A percentile compares a stretch with the other conserved stretches of the same genome.
Evolutionary conservation across 2,888 invertebrate genomes (phyloP).

Genomic region (Scaptomyza tumidula): DNA sequence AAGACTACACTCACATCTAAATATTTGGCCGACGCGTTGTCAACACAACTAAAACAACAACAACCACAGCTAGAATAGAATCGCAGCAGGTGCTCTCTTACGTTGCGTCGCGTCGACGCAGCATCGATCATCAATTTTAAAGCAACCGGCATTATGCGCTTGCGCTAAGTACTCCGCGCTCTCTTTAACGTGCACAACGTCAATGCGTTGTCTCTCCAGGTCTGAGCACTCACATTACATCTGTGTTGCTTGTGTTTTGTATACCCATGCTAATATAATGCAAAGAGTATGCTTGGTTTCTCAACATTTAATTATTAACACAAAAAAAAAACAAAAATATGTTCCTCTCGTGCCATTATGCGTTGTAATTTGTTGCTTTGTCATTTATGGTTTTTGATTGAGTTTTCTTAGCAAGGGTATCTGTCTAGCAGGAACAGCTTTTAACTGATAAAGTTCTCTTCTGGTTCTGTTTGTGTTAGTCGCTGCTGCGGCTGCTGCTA

Average conservation of each 20-base stretch:
- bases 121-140: constrained; percentile 30
- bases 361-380: background rate
- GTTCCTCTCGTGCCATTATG: background rate
- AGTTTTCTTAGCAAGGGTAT: constrained; percentile 26
- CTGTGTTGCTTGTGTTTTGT: constrained; percentile 1
- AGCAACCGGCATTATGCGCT: constrained; percentile 46
- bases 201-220: constrained; percentile 1
- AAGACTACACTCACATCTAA: constrained; percentile 56
- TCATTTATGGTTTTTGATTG: background rate
- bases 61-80: background rate
- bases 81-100: constrained; percentile 17
- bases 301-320: background rate
- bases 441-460: constrained; percentile 22
- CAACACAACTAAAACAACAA: constrained; percentile 28
- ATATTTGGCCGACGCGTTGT: constrained; percentile 77
- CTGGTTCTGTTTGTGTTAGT: constrained; percentile 20
- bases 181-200: constrained; percentile 8
- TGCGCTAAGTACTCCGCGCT: constrained; percentile 39
- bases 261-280: constrained; percentile 8
- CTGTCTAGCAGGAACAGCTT: constrained; percentile 11
- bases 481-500: constrained; percentile 11
- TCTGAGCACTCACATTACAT: background rate
- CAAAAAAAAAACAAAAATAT: background rate
- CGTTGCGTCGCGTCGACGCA: constrained; percentile 28
- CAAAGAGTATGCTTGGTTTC: constrained; percentile 3